Evolutionary conservation across 2,113 vertebrate species (phyloP), one percentile per base, ranked within the genome.

Genomic region (human (Homo sapiens)): DNA sequence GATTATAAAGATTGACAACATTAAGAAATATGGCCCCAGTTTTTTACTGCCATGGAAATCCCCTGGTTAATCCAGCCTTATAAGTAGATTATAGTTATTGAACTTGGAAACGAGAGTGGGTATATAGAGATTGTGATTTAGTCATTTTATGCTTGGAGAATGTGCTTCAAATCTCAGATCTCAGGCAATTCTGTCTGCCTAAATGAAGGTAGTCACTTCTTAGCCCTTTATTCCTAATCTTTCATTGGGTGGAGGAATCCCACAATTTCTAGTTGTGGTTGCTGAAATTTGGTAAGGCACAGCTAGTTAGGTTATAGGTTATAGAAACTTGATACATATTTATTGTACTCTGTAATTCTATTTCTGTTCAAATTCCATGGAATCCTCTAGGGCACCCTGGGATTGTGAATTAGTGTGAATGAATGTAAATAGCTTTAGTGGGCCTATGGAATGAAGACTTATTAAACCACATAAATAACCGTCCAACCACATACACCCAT

Each of bases 391-490:
- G 25, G 18, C 4, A 84, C 18, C 25, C 14, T n/a, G 7, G 38
- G 75, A 79, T 87, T 89, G 83, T 90, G 64, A 92, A 73, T 89
- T 96, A 48, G 52, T 25, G 57, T 92, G 64, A 92, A 90, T 91
- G 48, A 93, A 84, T 30, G 27, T 93, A 97, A 85, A 95, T 96
- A 88, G 82, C 59, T 97, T 92, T 90, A 88, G 72, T 93, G 90
- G 64, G 81, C 35, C 59, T 76, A 40, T 94, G 93, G 64, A 57
- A 38, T 66, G 45, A 94, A 96, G 90, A 83, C 9, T 89, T 91
- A 93, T 22, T 92, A 70, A 88, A 88, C 50, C 32, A 66, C 48
- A 76, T 48, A 75, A 66, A 32, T 48, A 83, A 70, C 43, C 40
- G 73, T 20, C 25, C 43, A 73, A n/a, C 57, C 20, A 3, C 22